phyloP scores from a whole-genome alignment of 2,888 invertebrate species.

The Ichneumoninae sp. region DNA sequence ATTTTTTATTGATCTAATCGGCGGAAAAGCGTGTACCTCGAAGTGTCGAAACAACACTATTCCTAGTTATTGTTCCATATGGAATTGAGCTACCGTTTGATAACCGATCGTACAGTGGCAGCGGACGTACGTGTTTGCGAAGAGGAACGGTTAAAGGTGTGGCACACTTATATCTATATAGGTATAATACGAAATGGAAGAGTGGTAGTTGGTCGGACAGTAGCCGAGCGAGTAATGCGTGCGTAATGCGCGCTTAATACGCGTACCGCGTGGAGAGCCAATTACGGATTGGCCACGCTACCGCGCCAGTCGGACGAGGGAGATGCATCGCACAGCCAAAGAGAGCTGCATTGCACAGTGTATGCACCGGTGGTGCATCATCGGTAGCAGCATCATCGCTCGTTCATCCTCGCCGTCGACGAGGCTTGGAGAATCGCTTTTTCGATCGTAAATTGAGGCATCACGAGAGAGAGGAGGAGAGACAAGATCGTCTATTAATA shows the following conservation, averaged over 20 bases:
- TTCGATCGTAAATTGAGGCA: slow-evolving; percentile 40
- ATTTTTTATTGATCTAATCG: background rate
- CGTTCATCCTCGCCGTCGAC: slow-evolving; percentile 35
- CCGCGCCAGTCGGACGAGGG: slow-evolving; percentile 77
- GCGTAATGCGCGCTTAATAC: slow-evolving; percentile 78
- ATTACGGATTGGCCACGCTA: slow-evolving; percentile 80
- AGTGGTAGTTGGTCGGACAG: slow-evolving; percentile 65
- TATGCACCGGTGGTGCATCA: slow-evolving; percentile 5
- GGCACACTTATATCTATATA: slow-evolving; percentile 22
- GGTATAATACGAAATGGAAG: slow-evolving; percentile 38
- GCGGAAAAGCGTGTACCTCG: background rate
- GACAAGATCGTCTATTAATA: slow-evolving; percentile 34
- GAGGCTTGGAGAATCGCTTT: background rate
- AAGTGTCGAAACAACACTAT: background rate
- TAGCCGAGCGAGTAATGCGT: slow-evolving; percentile 76
- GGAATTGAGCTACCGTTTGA: slow-evolving; percentile 15
- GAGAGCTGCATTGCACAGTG: slow-evolving; percentile 8
- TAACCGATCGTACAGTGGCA: background rate
- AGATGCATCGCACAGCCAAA: slow-evolving; percentile 67
- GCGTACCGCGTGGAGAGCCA: slow-evolving; percentile 77
- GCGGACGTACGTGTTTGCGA: slow-evolving; percentile 39
- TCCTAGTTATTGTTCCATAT: background rate
- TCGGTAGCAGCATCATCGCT: slow-evolving; percentile 29
- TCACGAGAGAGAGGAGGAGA: background rate
- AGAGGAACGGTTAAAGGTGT: slow-evolving; percentile 27